These are phyloP conservation scores for Mythimna pallens DNA, from an alignment of 2,888 invertebrate species.

Conservation along the genomic window DNA sequence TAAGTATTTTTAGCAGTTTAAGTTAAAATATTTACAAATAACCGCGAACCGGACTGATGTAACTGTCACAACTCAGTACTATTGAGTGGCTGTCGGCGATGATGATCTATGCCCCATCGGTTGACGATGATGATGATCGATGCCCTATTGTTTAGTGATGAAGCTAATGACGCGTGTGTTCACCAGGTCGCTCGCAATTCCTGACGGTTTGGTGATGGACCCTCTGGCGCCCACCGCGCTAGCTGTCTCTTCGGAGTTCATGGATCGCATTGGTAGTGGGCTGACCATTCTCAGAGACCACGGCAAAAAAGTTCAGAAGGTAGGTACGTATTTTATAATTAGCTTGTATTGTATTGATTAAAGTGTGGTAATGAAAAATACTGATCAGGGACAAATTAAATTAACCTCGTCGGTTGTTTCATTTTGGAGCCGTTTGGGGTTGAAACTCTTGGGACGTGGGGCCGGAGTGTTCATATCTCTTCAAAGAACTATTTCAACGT, in stretches of 20 bases:
- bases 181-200: slow-evolving; percentile 86
- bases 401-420: too few relatives aligned
- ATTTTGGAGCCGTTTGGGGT: too few relatives aligned
- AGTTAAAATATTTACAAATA: not conserved
- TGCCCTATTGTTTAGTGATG: slow-evolving; percentile 7
- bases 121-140: slow-evolving; percentile 12
- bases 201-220: slow-evolving; percentile 88
- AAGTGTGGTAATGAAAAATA: not conserved
- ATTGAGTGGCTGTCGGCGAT: not conserved
- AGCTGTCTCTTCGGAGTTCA: slow-evolving; percentile 85
- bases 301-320: slow-evolving; percentile 88
- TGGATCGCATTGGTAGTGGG: slow-evolving; percentile 87
- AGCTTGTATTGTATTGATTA: slow-evolving; percentile 29
- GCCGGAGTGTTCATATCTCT: too few relatives aligned
- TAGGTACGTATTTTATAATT: slow-evolving; percentile 61
- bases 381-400: too few relatives aligned
- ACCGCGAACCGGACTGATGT: too few relatives aligned
- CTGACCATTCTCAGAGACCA: slow-evolving; percentile 84
- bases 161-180: slow-evolving; percentile 45
- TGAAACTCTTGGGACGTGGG: too few relatives aligned
- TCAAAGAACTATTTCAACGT: too few relatives aligned
- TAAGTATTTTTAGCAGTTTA: too few relatives aligned
- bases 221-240: slow-evolving; percentile 86
- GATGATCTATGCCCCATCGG: not conserved
- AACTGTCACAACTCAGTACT: not conserved